Base-by-base conservation (phyloP, 1,140 invertebrate species). In the Drosophila baimaii region DNA sequence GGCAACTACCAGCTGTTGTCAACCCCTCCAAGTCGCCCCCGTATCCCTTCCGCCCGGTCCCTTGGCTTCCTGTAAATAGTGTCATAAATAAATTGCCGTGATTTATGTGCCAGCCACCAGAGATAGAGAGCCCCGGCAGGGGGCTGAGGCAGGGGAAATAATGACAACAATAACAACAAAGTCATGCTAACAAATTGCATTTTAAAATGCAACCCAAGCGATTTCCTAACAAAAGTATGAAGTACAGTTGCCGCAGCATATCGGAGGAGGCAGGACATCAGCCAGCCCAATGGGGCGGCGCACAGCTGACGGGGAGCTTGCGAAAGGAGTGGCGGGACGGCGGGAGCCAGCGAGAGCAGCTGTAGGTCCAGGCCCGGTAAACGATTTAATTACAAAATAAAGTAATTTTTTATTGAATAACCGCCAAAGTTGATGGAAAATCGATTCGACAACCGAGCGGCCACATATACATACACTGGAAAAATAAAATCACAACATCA, bases 401-500 rank as follows among this genome's bases (percentile, higher is more conserved):
- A 90, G 88, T 90, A 90, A 90, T 90, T 90, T 90, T 90, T 90
- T 90, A 90, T 90, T 90, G 86, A 90, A 90, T 90, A 90, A 88
- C 88, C 88, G 78, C 80, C 72, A 86, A 85, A 86, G 82, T 85
- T 85, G 82, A 86, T 85, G 82, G 73, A 81, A 80, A 83, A 83
- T 72, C 77, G 71, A 62, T 75, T 75, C 47, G 56, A 23, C 63
- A 59, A 39, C 73, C 33, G 47, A 49, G 15, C n/a, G 35, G 10
- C 31, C 0, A 39, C 37, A 56, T n/a, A 33, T 57, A n/a, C 23
- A 69, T 33, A 65, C 54, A 66, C 57, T 41, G 13, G 12, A 33
- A 33, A 33, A 33, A 31, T 31, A n/a, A n/a, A 31, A 2, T 31
- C 29, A 31, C 7, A 7, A 4, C 27, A 29, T 8, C 27, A 29